Percentiles rank a stretch among this genome's conserved stretches.
Conservation (phyloP, 2,797 vertebrate genomes). For the Syndactyla subalaris region DNA sequence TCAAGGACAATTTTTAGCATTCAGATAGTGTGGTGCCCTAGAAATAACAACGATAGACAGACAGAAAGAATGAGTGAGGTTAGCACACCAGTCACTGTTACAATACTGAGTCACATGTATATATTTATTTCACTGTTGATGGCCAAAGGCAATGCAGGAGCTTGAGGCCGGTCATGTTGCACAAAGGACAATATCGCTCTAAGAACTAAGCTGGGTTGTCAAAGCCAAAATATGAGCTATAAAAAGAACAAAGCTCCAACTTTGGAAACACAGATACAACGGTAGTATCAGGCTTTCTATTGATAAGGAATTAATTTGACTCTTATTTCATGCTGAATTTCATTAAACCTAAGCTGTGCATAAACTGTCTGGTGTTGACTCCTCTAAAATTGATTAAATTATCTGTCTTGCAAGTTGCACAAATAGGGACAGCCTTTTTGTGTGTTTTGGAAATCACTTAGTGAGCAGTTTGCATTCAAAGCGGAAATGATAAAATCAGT, state of each 20-base stretch:
- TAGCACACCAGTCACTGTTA: slow-evolving; percentile 24
- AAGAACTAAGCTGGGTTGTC: neutral
- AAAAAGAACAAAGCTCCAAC: neutral
- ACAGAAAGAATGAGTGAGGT: slow-evolving; percentile 39
- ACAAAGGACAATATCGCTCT: neutral
- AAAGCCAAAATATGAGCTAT: neutral
- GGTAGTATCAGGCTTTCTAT: neutral
- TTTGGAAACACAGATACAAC: neutral
- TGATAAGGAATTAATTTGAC: neutral
- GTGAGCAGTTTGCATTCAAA: neutral
- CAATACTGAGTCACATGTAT: slow-evolving; percentile 32
- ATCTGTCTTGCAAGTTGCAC: neutral
- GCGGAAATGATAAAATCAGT: neutral
- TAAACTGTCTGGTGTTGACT: neutral
- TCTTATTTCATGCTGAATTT: neutral
- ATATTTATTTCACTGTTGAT: slow-evolving; percentile 11
- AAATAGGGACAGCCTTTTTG: neutral
- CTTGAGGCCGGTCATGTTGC: neutral
- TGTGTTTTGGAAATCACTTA: neutral
- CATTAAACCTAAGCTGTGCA: neutral
- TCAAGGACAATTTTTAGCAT: slow-evolving; percentile 62
- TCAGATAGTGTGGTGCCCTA: slow-evolving; percentile 43
- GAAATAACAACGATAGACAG: slow-evolving; percentile 53
- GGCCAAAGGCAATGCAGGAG: slow-evolving; percentile 1
- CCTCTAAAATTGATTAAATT: neutral